A percentile compares a stretch with the other conserved stretches of the same genome.
Conservation (phyloP, 2,797 vertebrate species). For the Cuniculus paca region DNA sequence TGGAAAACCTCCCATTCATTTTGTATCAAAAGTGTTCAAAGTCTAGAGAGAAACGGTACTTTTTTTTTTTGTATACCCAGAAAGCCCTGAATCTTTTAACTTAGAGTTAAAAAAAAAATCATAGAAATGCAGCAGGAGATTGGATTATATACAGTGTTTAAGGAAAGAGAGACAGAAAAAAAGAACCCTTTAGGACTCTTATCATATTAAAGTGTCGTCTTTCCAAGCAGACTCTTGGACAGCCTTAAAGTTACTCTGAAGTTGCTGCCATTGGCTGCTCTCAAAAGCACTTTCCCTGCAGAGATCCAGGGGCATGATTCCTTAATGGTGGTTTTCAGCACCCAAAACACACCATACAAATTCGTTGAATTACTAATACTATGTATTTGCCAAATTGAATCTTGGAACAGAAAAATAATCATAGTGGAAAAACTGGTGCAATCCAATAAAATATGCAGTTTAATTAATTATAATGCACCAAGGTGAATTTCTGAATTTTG, state of each 20-base stretch:
- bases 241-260: neutral
- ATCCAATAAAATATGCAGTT: neutral
- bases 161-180: neutral
- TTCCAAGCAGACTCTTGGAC: neutral
- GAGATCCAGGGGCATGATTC: neutral
- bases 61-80: neutral
- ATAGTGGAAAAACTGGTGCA: neutral
- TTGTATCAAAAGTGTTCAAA: neutral
- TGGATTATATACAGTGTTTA: neutral
- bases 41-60: neutral
- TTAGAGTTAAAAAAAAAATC: neutral
- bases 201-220: neutral
- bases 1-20: neutral
- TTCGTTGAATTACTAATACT: neutral
- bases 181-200: neutral
- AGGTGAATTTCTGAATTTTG: neutral
- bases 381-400: slow-evolving; percentile 22
- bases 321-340: neutral
- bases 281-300: neutral
- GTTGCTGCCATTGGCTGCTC: neutral
- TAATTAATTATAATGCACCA: neutral
- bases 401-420: neutral
- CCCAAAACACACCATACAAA: neutral
- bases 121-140: neutral
- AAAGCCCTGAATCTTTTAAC: neutral